phyloP scores from a whole-genome alignment of 2,113 vertebrate genomes.

The Peucedramus taeniatus region DNA sequence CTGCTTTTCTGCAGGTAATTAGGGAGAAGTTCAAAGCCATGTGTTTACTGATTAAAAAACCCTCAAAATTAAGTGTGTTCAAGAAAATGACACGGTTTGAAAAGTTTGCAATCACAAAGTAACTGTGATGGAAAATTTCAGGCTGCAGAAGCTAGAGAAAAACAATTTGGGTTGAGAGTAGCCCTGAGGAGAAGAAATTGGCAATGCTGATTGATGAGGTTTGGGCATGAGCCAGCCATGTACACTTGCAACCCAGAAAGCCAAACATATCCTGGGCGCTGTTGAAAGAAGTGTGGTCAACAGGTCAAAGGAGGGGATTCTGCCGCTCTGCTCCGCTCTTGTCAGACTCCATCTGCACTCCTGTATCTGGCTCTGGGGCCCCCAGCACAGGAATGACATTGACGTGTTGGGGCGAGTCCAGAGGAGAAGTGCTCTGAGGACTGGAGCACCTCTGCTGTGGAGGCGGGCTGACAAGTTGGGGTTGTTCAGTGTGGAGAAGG shows the following conservation, averaged over 20 bases:
- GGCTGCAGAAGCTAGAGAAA: not conserved
- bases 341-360: not conserved
- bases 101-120: not conserved
- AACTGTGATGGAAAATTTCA: not conserved
- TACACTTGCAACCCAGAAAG: not conserved
- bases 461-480: not conserved
- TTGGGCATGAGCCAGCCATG: not conserved
- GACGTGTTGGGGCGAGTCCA: too few species aligned
- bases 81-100: not conserved
- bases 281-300: not conserved
- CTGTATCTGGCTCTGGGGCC: not conserved
- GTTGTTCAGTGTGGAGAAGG: not conserved
- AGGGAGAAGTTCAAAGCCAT: not conserved
- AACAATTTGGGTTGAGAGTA: not conserved
- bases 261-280: fast-evolving
- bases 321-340: not conserved
- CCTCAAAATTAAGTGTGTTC: not conserved
- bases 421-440: not conserved
- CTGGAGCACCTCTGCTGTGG: not conserved
- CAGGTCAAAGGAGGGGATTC: not conserved
- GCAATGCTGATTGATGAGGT: not conserved
- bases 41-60: not conserved
- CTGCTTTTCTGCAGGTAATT: not conserved
- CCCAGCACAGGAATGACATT: too few species aligned
- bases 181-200: not conserved